Conservation (phyloP, 2,113 vertebrate genomes). For the Neomonachus schauinslandi region DNA sequence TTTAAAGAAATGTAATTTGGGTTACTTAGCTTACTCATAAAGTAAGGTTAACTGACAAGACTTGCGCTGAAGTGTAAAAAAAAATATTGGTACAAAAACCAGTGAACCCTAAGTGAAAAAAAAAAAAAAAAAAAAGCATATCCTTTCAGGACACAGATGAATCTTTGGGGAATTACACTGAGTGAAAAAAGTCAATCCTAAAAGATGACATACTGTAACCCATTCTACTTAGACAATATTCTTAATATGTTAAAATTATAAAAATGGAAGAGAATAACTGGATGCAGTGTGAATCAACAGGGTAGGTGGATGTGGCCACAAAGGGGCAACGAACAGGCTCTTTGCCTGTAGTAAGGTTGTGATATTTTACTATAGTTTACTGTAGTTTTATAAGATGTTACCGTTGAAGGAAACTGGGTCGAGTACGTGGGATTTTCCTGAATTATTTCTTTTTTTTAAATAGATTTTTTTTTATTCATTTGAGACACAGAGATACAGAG, state of each 20-base stretch:
- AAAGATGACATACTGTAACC: background rate
- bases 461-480: too few species aligned
- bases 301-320: background rate
- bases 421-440: background rate
- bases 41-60: slow-evolving; percentile 84
- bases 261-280: background rate
- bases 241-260: background rate
- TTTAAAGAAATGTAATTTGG: slow-evolving; percentile 82
- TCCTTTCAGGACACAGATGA: background rate
- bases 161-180: background rate
- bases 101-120: slow-evolving; percentile 64
- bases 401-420: background rate
- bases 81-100: slow-evolving; percentile 77
- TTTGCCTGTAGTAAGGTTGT: background rate
- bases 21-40: slow-evolving; percentile 85
- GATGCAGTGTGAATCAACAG: background rate
- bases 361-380: background rate
- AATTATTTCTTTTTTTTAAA: background rate
- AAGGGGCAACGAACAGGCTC: background rate
- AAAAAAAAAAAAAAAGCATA: background rate
- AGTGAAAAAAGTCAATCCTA: background rate
- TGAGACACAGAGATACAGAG: too few species aligned
- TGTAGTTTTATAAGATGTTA: background rate
- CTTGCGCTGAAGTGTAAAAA: slow-evolving; percentile 79
- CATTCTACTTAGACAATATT: background rate